phyloP scores from a whole-genome alignment of 35 echinoderm and acorn worm genomes.

The Diadema setosum region DNA sequence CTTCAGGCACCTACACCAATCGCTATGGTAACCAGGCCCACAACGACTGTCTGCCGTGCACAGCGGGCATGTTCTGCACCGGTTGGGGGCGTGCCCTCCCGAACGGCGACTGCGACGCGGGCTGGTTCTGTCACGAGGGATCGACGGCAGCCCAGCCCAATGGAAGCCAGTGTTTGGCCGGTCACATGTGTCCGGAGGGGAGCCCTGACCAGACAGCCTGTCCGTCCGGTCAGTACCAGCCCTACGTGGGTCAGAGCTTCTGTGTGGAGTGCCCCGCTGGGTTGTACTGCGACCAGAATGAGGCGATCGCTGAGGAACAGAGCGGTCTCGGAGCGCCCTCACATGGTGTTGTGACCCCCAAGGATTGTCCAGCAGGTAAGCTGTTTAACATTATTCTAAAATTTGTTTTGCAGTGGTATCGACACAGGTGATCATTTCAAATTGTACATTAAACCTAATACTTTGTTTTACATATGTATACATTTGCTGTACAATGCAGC shows the following conservation, averaged over 20 bases:
- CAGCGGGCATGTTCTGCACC: constrained; percentile 81
- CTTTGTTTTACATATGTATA: too few species aligned
- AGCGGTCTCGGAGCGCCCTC: constrained; percentile 81
- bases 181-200: constrained; percentile 83
- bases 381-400: too few species aligned
- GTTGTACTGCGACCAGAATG: constrained; percentile 89
- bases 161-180: constrained; percentile 82
- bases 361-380: constrained; percentile 88
- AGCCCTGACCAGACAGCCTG: constrained; percentile 81
- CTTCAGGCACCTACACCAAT: constrained; percentile 69
- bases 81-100: constrained; percentile 87
- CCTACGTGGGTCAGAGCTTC: constrained; percentile 61
- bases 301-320: constrained; percentile 92
- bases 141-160: constrained; percentile 85
- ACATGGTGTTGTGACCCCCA: constrained; percentile 96
- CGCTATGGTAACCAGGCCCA: constrained; percentile 59
- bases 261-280: constrained; percentile 86
- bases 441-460: too few species aligned
- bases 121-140: constrained; percentile 89
- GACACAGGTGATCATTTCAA: too few species aligned
- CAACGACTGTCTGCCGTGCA: constrained; percentile 89
- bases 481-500: too few species aligned
- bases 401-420: too few species aligned
- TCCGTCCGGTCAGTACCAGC: constrained; percentile 81
- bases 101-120: constrained; percentile 80